Conservation (phyloP, 2,113 vertebrate genomes). For the Gila orcuttii region DNA sequence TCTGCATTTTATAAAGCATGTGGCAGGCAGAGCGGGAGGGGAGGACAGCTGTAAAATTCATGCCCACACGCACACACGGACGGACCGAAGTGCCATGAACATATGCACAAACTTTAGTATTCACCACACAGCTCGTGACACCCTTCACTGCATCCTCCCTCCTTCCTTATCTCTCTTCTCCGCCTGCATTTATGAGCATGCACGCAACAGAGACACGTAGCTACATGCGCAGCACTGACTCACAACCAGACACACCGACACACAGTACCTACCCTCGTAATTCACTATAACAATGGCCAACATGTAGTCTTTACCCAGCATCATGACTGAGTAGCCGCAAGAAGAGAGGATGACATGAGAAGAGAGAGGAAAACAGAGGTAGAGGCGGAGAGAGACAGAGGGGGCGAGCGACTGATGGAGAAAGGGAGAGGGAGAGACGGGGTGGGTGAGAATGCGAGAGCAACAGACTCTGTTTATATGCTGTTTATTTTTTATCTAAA, state of each 20-base stretch:
- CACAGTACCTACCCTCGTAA: constrained; percentile 74
- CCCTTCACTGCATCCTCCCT: not conserved
- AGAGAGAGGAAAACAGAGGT: constrained; percentile 47
- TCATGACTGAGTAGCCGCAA: constrained; percentile 64
- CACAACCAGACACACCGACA: constrained; percentile 38
- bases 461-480: constrained; percentile 35
- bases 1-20: constrained; percentile 50
- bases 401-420: constrained; percentile 37
- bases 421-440: constrained; percentile 31
- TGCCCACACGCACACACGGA: constrained; percentile 18
- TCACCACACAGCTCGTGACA: constrained; percentile 42
- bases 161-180: constrained; percentile 17
- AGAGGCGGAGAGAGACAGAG: constrained; percentile 22
- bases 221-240: constrained; percentile 45
- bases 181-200: constrained; percentile 41
- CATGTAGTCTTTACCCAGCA: constrained; percentile 79
- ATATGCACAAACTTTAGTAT: constrained; percentile 51
- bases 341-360: constrained; percentile 63
- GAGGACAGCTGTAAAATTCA: constrained; percentile 35
- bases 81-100: constrained; percentile 3
- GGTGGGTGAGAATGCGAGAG: constrained; percentile 11
- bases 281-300: constrained; percentile 80
- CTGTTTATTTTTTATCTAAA: constrained; percentile 41
- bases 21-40: constrained; percentile 42
- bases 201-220: constrained; percentile 19